A percentile compares a stretch with the other conserved stretches of the same genome.
Evolutionary conservation across 1,140 invertebrate species (phyloP).

Genomic region (Saxidomus purpurata): DNA sequence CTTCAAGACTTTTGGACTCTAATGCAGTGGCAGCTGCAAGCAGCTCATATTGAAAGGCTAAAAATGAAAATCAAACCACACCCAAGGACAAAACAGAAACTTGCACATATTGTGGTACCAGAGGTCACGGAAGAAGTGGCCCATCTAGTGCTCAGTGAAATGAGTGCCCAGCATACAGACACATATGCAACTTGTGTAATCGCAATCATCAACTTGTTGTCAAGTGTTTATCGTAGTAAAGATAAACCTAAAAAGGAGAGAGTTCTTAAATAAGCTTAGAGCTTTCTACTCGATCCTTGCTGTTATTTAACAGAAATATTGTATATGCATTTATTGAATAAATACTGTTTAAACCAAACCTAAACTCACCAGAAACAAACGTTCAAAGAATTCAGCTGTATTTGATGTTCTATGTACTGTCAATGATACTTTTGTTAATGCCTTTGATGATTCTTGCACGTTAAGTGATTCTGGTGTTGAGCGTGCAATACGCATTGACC

Average conservation of each 20-base stretch:
- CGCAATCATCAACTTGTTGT: not conserved
- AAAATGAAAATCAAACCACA: not conserved
- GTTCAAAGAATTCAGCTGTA: not conserved
- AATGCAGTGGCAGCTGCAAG: not conserved
- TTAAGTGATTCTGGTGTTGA: constrained; percentile 6
- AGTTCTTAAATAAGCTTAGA: too few species aligned
- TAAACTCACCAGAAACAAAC: not conserved
- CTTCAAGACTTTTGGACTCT: not conserved
- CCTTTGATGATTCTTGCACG: constrained; percentile 3
- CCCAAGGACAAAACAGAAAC: too few species aligned
- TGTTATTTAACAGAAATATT: too few species aligned
- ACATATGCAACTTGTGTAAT: not conserved
- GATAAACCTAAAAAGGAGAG: not conserved
- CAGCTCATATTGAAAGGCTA: not conserved
- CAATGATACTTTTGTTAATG: too few species aligned
- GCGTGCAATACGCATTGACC: constrained; percentile 11
- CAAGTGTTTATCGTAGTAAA: too few species aligned
- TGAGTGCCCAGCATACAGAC: not conserved
- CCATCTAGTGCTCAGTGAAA: not conserved
- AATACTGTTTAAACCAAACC: too few species aligned
- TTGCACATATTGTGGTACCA: not conserved
- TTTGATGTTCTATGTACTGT: too few species aligned
- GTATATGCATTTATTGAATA: too few species aligned
- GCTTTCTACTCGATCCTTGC: too few species aligned
- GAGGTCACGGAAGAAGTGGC: not conserved